A percentile compares a stretch with the other conserved stretches of the same genome.
These are phyloP conservation scores for Crocidura indochinensis DNA, from an alignment of 2,797 vertebrate species.

Conservation along the genomic window DNA sequence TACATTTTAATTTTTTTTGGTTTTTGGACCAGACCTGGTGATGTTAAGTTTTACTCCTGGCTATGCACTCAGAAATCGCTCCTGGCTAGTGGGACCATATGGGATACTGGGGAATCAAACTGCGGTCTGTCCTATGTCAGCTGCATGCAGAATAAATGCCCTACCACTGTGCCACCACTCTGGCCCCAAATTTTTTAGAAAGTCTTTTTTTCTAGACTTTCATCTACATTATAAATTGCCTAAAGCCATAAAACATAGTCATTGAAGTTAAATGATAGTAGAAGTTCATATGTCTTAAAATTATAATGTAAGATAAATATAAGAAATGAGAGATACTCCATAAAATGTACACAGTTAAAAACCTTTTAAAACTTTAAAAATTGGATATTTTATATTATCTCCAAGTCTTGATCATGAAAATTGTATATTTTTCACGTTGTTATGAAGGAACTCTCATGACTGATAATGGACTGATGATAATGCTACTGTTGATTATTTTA, in stretches of 20 bases:
- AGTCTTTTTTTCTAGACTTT: neutral
- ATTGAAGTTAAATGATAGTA: neutral
- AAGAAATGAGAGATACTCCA: conserved; percentile 15
- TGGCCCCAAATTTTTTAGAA: neutral
- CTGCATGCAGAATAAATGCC: too few species aligned
- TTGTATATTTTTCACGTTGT: conserved; percentile 18
- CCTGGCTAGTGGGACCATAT: too few species aligned
- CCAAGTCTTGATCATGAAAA: neutral
- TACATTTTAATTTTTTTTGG: too few species aligned
- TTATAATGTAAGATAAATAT: neutral
- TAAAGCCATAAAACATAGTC: conserved; percentile 1
- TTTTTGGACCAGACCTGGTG: too few species aligned
- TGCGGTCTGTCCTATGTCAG: too few species aligned
- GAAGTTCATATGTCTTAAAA: conserved; percentile 3
- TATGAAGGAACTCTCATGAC: neutral
- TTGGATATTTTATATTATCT: neutral
- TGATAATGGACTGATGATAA: neutral
- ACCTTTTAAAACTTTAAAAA: neutral
- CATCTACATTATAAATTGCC: neutral
- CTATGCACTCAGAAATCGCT: too few species aligned
- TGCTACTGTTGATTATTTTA: neutral
- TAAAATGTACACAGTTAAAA: neutral
- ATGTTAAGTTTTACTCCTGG: too few species aligned
- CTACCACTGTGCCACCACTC: too few species aligned
- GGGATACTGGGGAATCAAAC: too few species aligned